Percentiles rank a stretch among this genome's conserved stretches.
Conservation (phyloP, 2,113 vertebrate genomes). For the Ammodytes dubius region DNA sequence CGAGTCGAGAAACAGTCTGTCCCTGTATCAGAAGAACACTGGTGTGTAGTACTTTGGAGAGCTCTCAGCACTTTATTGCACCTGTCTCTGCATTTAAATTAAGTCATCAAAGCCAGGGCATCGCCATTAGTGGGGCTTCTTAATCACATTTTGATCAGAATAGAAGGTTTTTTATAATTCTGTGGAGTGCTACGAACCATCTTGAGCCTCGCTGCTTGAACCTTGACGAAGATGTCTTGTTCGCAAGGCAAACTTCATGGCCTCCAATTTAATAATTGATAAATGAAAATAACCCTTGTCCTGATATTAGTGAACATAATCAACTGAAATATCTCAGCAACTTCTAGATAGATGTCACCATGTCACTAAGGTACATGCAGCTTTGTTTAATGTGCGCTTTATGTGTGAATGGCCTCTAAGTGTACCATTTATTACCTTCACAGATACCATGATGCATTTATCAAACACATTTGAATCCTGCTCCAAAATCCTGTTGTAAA, state of each 20-base stretch:
- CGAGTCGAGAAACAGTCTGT: neutral
- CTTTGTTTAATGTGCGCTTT: neutral
- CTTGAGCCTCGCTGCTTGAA: conserved; percentile 24
- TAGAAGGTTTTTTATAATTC: conserved; percentile 37
- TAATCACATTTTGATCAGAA: conserved; percentile 62
- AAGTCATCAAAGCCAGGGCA: conserved; percentile 68
- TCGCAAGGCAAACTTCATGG: conserved; percentile 13
- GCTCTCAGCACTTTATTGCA: conserved; percentile 42
- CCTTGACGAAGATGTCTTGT: conserved; percentile 29
- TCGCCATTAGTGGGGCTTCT: conserved; percentile 48
- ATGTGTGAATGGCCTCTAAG: neutral
- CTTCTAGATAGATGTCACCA: neutral
- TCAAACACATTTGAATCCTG: neutral
- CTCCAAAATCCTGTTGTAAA: neutral
- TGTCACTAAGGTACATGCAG: neutral
- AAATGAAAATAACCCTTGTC: neutral
- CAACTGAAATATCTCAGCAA: neutral
- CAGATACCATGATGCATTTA: neutral
- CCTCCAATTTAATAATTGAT: neutral
- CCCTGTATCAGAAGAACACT: conserved; percentile 4
- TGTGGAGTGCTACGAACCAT: conserved; percentile 32
- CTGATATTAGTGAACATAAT: neutral
- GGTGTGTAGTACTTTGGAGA: conserved; percentile 41
- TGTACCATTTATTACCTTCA: neutral
- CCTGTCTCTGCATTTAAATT: conserved; percentile 78